Evolutionary conservation across 2,113 vertebrate genomes (phyloP), one percentile per base, ranked within the genome.

Genomic region (Noctilio leporinus): DNA sequence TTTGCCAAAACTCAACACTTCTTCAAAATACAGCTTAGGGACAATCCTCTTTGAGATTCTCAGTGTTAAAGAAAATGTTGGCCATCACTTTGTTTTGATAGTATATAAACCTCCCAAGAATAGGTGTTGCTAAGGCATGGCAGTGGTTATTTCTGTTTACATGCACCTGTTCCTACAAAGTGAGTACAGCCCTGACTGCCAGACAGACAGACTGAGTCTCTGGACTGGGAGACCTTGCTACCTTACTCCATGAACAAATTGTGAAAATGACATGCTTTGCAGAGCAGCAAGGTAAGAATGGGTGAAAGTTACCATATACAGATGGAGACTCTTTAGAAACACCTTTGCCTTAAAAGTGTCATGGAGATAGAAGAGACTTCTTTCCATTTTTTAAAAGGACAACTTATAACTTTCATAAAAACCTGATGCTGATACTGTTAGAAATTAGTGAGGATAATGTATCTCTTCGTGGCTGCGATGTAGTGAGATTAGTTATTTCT

Each of bases 251-350:
- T 57, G 87, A 75, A 91, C 62, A 93, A 86, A 82, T 86, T 43
- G 80, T 88, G 95, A 94, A 92, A 95, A 89, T 86, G 51, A 38
- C 64, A 62, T 49, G 75, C 80, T 77, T 93, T 93, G 76, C 95
- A 95, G 83, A 96, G 67, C 43, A 64, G 19, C 70, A 82, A 76
- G 47, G 93, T 96, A 92, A 88, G 47, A 96, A 87, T 96, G 67
- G 92, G 75, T 92, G 72, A 77, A 90, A 77, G 59, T 85, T 88
- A 78, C 43, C 47, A 38, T 85, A 45, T 6, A 64, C 49, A 85
- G 4, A 22, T 78, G 7, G 51, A 93, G 49, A 85, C 38, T 92
- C 89, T 77, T 95, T 78, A 35, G 85, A 86, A 97, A 84, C 9
- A 8, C 35, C 15, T 93, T 89, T 90, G 76, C 35, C 40, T 95